Evolutionary conservation across 2,113 vertebrate species (phyloP), one percentile per base, ranked within the genome.

Genomic region (Chloropsis hardwickii): DNA sequence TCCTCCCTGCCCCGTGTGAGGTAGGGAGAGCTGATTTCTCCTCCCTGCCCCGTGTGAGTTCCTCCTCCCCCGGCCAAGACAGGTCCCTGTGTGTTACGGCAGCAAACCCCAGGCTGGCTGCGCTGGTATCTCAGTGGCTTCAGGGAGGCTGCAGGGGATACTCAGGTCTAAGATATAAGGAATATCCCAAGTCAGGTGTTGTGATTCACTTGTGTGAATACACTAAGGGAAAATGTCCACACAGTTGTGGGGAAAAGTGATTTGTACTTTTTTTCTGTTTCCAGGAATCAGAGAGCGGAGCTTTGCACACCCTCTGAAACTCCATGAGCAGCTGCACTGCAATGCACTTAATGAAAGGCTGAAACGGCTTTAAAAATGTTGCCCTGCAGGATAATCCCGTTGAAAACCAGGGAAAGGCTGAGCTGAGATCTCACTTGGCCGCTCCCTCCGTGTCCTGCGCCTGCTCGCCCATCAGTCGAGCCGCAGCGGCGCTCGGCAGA

Each of bases 401-500:
- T 17, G 19, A 82, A 83, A 72, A 28, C 9, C 31, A 6, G 4
- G 65, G 53, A 31, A 73, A 83, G 42, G 12, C 85, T 48, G 21
- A 57, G 50, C 56, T 17, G 62, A 70, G 64, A 37, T 72, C 42
- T 86, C 81, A 8, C 25, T 40, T 24, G 91, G 79, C 81, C 1
- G 2, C 54, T 73, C 29, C 7, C 29, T 45, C 33, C 0, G 0
- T 40, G 65, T 31, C 57, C 67, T 2, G 1, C 22, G 72, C 53
- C 35, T 3, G 1, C 39, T 57, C 25, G 1, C 47, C 13, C 6
- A 2, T 5, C 12, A 0, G 35, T 8, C 2, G 9, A 50, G 65
- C 57, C 3, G 2, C 56, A 61, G 48, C 5, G 0, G 35, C 4
- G 2, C 74, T 6, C 1, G 3, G 61, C 73, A 51, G 37, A 22